Conservation (phyloP, 2,113 vertebrate genomes). For the Podiceps cristatus region DNA sequence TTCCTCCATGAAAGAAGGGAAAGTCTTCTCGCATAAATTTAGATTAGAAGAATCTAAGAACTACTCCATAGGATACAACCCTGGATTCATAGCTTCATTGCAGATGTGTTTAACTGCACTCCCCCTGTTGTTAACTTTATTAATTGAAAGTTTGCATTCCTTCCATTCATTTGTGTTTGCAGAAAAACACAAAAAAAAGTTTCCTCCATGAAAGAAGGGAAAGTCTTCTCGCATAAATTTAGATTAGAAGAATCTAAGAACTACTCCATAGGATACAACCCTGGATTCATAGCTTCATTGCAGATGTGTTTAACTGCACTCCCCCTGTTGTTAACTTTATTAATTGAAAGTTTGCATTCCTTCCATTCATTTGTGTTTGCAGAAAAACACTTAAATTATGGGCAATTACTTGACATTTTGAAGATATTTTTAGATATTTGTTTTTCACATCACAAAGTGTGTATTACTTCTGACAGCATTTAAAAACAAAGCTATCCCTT, state of each 20-base stretch:
- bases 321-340: not conserved
- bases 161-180: not conserved
- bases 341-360: not conserved
- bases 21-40: not conserved
- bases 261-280: not conserved
- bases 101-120: not conserved
- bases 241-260: not conserved
- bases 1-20: not conserved
- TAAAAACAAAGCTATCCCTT: conserved; percentile 54
- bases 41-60: not conserved
- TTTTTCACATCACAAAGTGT: not conserved
- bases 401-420: not conserved
- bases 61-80: not conserved
- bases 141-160: not conserved
- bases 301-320: not conserved
- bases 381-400: not conserved
- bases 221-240: not conserved
- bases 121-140: not conserved
- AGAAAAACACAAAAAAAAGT: not conserved
- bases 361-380: not conserved
- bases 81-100: not conserved
- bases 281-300: not conserved
- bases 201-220: not conserved
- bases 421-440: not conserved
- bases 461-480: not conserved